Base-by-base conservation (phyloP, 1,140 invertebrate genomes). In the Drosophila bocqueti region DNA sequence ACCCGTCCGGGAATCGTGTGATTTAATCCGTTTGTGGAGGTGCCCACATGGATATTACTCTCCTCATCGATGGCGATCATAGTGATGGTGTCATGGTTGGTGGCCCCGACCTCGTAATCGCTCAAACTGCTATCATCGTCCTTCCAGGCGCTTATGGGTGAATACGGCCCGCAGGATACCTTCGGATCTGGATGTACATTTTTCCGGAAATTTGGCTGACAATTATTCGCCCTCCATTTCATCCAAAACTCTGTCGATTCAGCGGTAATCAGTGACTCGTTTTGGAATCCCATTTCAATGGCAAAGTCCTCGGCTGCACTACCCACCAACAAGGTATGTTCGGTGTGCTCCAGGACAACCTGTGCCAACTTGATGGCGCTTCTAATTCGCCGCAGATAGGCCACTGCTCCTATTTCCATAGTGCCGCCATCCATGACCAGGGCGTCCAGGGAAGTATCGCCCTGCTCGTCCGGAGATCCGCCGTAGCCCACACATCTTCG, bases 401-500 rank as follows among this genome's bases (percentile, higher is more conserved):
- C 98, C 6, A 99, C 98, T 13, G 97, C 29, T 29, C 29, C 29
- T 29, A 29, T 29, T 29, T 29, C 29, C 29, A 29, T 29, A 7
- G 29, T 29, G 29, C 29, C 7, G 29, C 29, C 29, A 29, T 29
- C 29, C 29, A 29, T 29, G 29, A 29, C 29, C 29, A 29, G 29
- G 29, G 29, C 29, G 8, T 29, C 29, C 29, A 29, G 0, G 5
- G 29, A 29, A 8, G 7, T 97, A n/a, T 99, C 98, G 26, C 98
- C 98, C 93, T 95, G 95, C 94, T 99, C 99, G 95, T 99, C 98
- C 1, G 99, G 98, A 92, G 96, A 97, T 13, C 98, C 98, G 26
- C 99, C 99, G 94, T 94, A 99, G 2, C 99, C 99, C 15, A 99
- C 98, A 15, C 98, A 98, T 16, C 94, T 95, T 93, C 98, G 96